Base-by-base conservation (phyloP, 1,140 invertebrate genomes). In the Scaptodrosophila lebanonensis region DNA sequence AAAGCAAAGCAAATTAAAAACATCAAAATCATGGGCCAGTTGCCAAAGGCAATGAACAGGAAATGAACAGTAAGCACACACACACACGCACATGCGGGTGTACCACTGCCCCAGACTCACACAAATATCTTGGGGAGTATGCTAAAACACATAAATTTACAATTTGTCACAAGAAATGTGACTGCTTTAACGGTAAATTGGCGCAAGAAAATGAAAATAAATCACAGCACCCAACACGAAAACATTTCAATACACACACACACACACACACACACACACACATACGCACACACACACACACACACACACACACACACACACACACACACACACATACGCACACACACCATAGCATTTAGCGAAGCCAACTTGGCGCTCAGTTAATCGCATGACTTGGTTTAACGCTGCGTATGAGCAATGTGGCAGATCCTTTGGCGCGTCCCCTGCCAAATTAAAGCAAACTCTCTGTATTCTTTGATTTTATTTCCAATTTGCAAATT, bases 171-270 rank as follows among this genome's bases (percentile, higher is more conserved):
- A 68, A 67, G 68, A 60, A 67, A 79, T 76, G 54, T 61, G 50
- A 54, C 72, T 60, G 53, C 45, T 76, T 76, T 77, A 77, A 72
- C 63, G 72, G 45, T 72, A 58, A 79, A 79, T 77, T 68, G 44
- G 27, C 22, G 45, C 48, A 48, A 40, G 47, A 53, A 77, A 79
- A 73, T 73, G 69, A 65, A 73, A 51, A 72, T 68, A 79, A 72
- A 77, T 77, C 65, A 68, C 43, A 35, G 36, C 30, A 17, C 30
- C 39, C 50, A 12, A 33, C 25, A 17, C 8, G 2, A 22, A 48
- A 48, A 40, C 36, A 25, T 22, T 8, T 33, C 22, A 20, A 56
- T 30, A 48, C 12, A 45, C 16, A 29, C 6, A 38, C 30, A 36
- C 5, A 29, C 25, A 11, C 29, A 20, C 17, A n/a, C 6, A 36